phyloP scores from a whole-genome alignment of 2,113 vertebrate species.

The Mormoops blainvillei region DNA sequence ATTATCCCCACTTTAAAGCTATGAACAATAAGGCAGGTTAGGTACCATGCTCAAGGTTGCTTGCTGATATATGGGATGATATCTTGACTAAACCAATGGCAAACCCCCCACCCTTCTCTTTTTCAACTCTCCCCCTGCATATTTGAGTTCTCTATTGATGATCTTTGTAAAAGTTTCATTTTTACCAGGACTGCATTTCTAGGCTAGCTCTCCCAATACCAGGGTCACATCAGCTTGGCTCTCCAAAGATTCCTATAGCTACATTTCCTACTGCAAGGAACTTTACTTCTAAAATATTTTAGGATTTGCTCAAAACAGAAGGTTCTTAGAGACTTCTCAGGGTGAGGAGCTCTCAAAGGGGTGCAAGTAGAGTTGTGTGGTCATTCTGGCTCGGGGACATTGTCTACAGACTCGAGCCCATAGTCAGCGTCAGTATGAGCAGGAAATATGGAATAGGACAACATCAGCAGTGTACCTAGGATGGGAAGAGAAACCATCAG shows the following conservation, averaged over 20 bases:
- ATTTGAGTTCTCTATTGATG: background rate
- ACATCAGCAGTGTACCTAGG: no score
- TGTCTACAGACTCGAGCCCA: background rate
- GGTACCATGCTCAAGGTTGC: background rate
- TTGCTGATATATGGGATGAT: background rate
- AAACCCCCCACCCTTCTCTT: background rate
- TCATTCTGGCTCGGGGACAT: no score
- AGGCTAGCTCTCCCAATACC: background rate
- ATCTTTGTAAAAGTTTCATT: background rate
- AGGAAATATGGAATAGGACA: background rate
- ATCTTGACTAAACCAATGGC: background rate
- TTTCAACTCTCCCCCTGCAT: background rate
- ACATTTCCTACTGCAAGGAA: background rate
- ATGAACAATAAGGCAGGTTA: conserved; percentile 31
- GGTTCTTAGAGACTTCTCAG: background rate
- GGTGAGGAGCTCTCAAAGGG: background rate
- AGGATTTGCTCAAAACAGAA: background rate
- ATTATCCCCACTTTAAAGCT: conserved; percentile 4
- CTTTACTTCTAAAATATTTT: background rate
- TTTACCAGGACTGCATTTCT: background rate
- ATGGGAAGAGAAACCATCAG: background rate
- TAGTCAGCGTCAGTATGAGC: background rate
- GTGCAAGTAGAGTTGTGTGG: background rate
- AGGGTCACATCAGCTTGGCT: background rate
- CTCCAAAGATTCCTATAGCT: background rate